phyloP scores from a whole-genome alignment of 2,797 vertebrate species.

The Megaceryle alcyon region DNA sequence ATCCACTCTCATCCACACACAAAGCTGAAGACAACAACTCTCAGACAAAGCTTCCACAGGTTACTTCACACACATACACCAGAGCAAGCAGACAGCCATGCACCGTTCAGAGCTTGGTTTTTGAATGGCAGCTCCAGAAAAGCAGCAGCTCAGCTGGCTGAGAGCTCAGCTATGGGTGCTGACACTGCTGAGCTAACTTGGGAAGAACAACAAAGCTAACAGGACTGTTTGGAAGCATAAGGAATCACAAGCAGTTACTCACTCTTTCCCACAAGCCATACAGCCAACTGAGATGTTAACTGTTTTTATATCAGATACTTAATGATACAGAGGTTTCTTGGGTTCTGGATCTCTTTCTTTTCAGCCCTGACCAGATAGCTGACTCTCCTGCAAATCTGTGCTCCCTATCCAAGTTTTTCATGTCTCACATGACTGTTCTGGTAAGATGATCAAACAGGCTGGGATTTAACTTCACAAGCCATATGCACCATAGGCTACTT shows the following conservation, averaged over 20 bases:
- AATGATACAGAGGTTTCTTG: neutral
- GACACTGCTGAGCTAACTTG: neutral
- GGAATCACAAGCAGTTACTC: neutral
- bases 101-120: neutral
- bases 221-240: neutral
- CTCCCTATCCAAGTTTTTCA: neutral
- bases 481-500: neutral
- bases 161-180: neutral
- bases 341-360: neutral
- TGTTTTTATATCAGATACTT: neutral
- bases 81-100: neutral
- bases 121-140: neutral
- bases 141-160: neutral
- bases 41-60: neutral
- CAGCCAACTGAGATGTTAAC: neutral
- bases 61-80: neutral
- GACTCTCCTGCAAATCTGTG: neutral
- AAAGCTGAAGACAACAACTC: neutral
- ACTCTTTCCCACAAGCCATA: neutral
- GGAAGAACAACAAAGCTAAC: neutral
- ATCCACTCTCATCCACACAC: accelerated
- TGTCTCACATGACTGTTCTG: neutral
- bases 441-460: conserved; percentile 2
- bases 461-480: neutral
- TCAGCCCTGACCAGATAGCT: neutral